phyloP scores from a whole-genome alignment of 2,888 invertebrate species.

The Helicoverpa assulta region DNA sequence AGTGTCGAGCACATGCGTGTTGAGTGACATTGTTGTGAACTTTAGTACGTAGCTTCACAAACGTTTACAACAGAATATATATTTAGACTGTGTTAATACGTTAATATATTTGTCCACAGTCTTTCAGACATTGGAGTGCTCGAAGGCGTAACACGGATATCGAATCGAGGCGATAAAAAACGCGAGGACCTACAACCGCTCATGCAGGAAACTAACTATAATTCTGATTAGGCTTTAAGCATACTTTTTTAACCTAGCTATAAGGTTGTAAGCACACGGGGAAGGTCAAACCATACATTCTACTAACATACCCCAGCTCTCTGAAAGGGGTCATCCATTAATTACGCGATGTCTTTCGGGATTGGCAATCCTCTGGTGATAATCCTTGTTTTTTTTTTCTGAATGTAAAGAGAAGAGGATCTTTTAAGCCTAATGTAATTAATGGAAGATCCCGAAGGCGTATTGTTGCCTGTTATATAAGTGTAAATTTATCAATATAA shows the following conservation, averaged over 20 bases:
- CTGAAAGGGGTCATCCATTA: neutral
- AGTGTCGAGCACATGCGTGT: no score
- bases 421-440: no score
- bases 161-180: conserved; percentile 77
- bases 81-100: neutral
- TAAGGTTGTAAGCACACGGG: conserved; percentile 27
- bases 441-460: neutral
- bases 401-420: no score
- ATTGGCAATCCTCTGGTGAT: no score
- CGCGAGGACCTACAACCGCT: conserved; percentile 86
- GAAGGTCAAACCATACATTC: conserved; percentile 24
- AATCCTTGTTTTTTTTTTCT: no score
- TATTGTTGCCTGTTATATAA: neutral
- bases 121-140: conserved; percentile 85
- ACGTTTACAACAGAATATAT: no score
- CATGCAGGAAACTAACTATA: conserved; percentile 81
- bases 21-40: no score
- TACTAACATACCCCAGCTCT: neutral
- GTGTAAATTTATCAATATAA: neutral
- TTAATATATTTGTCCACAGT: conserved; percentile 63
- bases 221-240: conserved; percentile 69
- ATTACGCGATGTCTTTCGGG: no score
- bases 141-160: conserved; percentile 80
- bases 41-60: no score
- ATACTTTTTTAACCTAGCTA: conserved; percentile 20